These are phyloP conservation scores for Enteromius radiatus DNA, from an alignment of 2,797 vertebrate genomes.

Conservation along the genomic window DNA sequence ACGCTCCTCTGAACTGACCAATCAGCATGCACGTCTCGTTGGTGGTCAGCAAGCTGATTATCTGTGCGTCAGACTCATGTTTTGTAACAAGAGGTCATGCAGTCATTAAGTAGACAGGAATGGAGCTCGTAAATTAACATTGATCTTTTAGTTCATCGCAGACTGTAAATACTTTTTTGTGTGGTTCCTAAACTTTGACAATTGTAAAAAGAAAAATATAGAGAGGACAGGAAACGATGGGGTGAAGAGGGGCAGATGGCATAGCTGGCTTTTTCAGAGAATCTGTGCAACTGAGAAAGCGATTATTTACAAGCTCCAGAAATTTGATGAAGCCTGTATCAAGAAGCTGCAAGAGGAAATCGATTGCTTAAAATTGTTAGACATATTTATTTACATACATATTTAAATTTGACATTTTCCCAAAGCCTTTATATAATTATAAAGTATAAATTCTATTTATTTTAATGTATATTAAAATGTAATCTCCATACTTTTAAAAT, in stretches of 20 bases:
- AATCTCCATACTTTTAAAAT: background rate
- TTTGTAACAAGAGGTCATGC: conserved; percentile 24
- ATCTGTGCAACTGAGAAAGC: background rate
- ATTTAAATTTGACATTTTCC: background rate
- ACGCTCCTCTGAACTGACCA: conserved; percentile 39
- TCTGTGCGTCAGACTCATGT: background rate
- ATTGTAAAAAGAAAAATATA: background rate
- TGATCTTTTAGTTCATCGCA: conserved; percentile 14
- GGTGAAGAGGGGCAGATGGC: background rate
- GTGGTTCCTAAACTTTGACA: background rate
- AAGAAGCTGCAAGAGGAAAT: background rate
- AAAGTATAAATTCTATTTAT: background rate
- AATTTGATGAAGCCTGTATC: conserved; percentile 10
- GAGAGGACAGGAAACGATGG: background rate
- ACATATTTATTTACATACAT: background rate
- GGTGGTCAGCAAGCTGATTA: conserved; percentile 34
- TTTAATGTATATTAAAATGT: background rate
- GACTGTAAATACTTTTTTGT: background rate
- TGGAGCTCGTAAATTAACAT: conserved; percentile 1
- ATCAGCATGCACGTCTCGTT: conserved; percentile 33
- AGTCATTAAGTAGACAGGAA: conserved; percentile 9
- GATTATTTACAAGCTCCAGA: background rate
- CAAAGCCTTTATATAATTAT: background rate
- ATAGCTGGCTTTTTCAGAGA: background rate
- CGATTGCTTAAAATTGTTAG: background rate